Percentiles rank a stretch among this genome's conserved stretches.
These are phyloP conservation scores for Drosophila littoralis DNA, from an alignment of 1,140 invertebrate species.

Conservation along the genomic window DNA sequence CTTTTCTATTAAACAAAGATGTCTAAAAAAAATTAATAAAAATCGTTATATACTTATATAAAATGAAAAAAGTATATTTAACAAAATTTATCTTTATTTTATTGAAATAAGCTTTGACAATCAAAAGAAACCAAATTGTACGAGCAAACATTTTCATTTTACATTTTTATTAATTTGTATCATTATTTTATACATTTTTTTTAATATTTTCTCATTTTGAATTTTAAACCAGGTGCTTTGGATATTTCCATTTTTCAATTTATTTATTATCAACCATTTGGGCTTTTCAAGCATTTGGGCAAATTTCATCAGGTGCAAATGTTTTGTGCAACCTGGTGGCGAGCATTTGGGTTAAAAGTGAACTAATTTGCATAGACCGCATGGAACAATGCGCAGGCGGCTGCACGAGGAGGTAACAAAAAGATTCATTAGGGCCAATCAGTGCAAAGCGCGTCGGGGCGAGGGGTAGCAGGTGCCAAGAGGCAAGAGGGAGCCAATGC, in stretches of 20 bases:
- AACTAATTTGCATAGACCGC: constrained; percentile 82
- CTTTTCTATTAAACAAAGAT: too few species aligned
- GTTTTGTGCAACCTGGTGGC: constrained; percentile 16
- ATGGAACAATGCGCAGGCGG: constrained; percentile 78
- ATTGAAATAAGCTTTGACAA: too few species aligned
- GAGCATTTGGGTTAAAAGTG: constrained; percentile 72
- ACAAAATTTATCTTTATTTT: too few species aligned
- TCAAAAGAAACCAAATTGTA: too few species aligned
- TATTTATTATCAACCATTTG: neutral
- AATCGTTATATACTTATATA: too few species aligned
- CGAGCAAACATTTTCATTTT: too few species aligned
- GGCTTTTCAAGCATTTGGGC: neutral
- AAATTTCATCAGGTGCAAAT: constrained; percentile 2
- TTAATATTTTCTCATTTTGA: too few species aligned
- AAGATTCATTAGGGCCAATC: constrained; percentile 82
- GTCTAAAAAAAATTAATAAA: too few species aligned
- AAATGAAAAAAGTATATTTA: too few species aligned
- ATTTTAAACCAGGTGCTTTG: too few species aligned
- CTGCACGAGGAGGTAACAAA: constrained; percentile 76
- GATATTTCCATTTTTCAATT: neutral
- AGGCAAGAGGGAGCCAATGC: constrained; percentile 9
- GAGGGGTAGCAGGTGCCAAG: constrained; percentile 42
- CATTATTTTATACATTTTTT: too few species aligned
- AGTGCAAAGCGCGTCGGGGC: constrained; percentile 73
- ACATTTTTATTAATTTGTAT: too few species aligned